phyloP scores from a whole-genome alignment of 2,113 vertebrate species.

The Datnioides undecimradiatus region DNA sequence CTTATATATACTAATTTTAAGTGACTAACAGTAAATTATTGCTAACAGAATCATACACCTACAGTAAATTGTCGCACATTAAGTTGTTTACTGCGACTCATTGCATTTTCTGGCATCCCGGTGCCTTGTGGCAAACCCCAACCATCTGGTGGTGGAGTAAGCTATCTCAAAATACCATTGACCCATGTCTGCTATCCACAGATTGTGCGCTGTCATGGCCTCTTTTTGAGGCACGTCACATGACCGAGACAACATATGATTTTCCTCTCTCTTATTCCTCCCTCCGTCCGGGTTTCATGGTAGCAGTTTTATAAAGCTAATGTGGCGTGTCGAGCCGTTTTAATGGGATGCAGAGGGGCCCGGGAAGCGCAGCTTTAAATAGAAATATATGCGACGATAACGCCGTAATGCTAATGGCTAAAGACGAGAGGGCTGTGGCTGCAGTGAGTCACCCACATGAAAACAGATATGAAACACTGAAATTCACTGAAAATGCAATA shows the following conservation, averaged over 20 bases:
- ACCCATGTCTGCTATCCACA: constrained; percentile 45
- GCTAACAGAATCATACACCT: background rate
- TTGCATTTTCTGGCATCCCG: constrained; percentile 23
- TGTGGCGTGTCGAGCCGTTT: constrained; percentile 90
- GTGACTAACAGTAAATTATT: background rate
- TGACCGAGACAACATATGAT: constrained; percentile 60
- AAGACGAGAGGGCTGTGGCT: constrained; percentile 43
- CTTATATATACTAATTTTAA: background rate
- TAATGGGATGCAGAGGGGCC: constrained; percentile 90
- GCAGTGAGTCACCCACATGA: constrained; percentile 46
- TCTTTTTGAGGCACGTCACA: constrained; percentile 50
- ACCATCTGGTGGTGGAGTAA: constrained; percentile 48
- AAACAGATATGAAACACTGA: background rate
- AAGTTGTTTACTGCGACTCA: constrained; percentile 38
- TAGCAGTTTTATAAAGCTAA: constrained; percentile 91
- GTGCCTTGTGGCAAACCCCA: constrained; percentile 42
- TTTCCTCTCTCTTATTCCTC: constrained; percentile 48
- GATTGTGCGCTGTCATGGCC: constrained; percentile 60
- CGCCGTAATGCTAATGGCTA: constrained; percentile 33
- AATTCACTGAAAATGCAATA: constrained; percentile 6
- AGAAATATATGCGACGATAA: constrained; percentile 74
- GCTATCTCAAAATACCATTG: constrained; percentile 38
- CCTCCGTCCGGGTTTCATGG: constrained; percentile 50
- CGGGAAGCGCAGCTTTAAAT: constrained; percentile 87
- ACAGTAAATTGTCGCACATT: background rate